These are phyloP conservation scores for Sus cebifrons DNA, from an alignment of 2,797 vertebrate species.

Conservation along the genomic window DNA sequence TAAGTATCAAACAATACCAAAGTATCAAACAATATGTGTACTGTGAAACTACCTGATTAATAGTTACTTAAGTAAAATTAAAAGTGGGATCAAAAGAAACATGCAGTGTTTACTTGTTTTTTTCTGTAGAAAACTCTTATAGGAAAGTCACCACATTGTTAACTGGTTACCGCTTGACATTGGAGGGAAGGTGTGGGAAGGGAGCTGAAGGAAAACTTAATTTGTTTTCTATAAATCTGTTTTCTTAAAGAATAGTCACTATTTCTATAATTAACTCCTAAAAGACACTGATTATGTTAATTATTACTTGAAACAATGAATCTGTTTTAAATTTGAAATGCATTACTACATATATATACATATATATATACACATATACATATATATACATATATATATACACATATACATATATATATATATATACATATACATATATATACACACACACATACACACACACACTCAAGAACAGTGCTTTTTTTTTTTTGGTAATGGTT, in stretches of 20 bases:
- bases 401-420: neutral
- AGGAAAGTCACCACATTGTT: neutral
- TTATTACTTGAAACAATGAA: neutral
- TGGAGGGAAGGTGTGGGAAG: accelerated
- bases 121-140: neutral
- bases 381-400: too few relatives aligned
- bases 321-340: neutral
- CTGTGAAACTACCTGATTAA: neutral
- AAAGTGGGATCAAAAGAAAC: neutral
- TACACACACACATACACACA: too few relatives aligned
- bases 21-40: neutral
- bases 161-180: neutral
- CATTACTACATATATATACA: neutral
- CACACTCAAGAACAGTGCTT: neutral
- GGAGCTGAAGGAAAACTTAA: neutral
- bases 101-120: accelerated
- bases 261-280: neutral
- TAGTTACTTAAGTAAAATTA: neutral
- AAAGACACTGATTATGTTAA: neutral
- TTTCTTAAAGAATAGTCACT: neutral
- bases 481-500: neutral
- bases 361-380: too few relatives aligned
- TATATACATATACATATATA: too few relatives aligned
- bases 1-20: neutral
- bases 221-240: neutral